Evolutionary conservation across 2,113 vertebrate genomes (phyloP), one percentile per base, ranked within the genome.

Genomic region (Tauraco erythrolophus): DNA sequence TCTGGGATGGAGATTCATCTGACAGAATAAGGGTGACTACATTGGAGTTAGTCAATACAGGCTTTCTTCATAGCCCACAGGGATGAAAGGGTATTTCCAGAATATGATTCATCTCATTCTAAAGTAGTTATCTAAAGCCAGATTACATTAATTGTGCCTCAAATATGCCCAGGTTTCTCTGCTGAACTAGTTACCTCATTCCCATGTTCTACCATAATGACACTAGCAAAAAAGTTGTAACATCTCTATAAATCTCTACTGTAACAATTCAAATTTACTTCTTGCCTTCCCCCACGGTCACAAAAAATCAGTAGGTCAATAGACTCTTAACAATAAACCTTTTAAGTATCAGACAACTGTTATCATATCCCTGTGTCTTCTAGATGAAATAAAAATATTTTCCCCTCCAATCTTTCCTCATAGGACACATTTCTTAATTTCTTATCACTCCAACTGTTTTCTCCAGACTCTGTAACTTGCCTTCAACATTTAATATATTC

Each of bases 1-100:
- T 96, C 93, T 97, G 89, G 72, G 51, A 68, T 84, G 46, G 37
- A 43, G 93, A 71, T 92, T 94, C 80, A 78, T 91, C 64, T 58
- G 31, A n/a, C 10, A 19, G 46, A 88, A 85, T 77, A 68, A 89
- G 51, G 15, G 51, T 96, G 89, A 86, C 89, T 89, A 17, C 51
- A 77, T 25, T 2, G 9, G 19, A 69, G n/a, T 95, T 94, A 90
- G 75, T 92, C 91, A 89, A 65, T 56, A 25, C 61, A 71, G 48
- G 8, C 37, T 84, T 86, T 87, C 71, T 66, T 86, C 58, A 45
- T 54, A 84, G 23, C 3, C n/a, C 37, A 27, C 0, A 2, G 48
- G 60, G 46, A 86, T 51, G 58, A 92, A 66, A 43, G 72, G 18
- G 25, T 87, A 53, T 53, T 92, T 77, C 41, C 76, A 92, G 31